phyloP scores from a whole-genome alignment of 2,888 invertebrate species.

The Epiblema foenella region DNA sequence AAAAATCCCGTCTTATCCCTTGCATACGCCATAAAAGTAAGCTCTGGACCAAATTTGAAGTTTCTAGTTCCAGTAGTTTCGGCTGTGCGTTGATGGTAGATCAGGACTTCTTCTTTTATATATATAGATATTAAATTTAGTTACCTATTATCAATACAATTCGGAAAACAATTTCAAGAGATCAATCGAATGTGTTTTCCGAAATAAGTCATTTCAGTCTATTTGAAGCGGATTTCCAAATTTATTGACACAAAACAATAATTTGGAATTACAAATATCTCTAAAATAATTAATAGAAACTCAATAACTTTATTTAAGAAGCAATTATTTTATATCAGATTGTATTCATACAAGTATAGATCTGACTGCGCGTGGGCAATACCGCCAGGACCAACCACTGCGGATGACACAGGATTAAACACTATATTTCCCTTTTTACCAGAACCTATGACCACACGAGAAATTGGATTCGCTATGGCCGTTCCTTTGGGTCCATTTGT shows the following conservation, averaged over 20 bases:
- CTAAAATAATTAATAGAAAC: neutral
- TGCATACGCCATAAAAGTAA: too few species aligned
- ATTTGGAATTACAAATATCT: neutral
- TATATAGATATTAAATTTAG: too few species aligned
- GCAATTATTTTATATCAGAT: conserved; percentile 9
- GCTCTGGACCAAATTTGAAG: too few species aligned
- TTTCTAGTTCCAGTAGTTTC: too few species aligned
- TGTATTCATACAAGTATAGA: conserved; percentile 83
- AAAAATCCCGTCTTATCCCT: too few species aligned
- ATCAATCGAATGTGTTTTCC: conserved; percentile 72
- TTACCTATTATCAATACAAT: too few species aligned
- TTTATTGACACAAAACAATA: neutral
- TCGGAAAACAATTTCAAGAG: conserved; percentile 75
- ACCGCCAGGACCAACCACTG: conserved; percentile 90
- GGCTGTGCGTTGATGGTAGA: too few species aligned
- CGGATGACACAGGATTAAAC: conserved; percentile 88
- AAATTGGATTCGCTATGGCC: conserved; percentile 89
- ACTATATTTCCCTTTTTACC: conserved; percentile 86
- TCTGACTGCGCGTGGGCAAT: conserved; percentile 91
- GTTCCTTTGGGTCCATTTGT: conserved; percentile 87
- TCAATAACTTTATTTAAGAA: neutral
- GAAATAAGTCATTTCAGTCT: conserved; percentile 45
- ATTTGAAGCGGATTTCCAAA: conserved; percentile 20
- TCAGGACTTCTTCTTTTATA: too few species aligned
- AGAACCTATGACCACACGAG: conserved; percentile 86